Base-by-base conservation (phyloP, 1,140 invertebrate genomes). In the Carposina sasakii region DNA sequence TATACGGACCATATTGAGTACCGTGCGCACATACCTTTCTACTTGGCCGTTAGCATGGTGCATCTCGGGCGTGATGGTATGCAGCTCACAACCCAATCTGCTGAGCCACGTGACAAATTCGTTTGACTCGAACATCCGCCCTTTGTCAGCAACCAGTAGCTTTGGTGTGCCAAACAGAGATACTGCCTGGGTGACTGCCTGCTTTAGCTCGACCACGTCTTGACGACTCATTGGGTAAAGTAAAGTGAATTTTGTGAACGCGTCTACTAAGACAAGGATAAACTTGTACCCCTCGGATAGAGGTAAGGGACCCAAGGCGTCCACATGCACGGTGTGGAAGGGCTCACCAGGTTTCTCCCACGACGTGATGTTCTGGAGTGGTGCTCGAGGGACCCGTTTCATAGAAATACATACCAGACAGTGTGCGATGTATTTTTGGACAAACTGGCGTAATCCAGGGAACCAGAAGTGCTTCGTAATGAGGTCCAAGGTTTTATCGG, bases 1-100 rank as follows among this genome's bases (percentile, higher is more conserved):
- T 0, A 57, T 51, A 17, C 54, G 31, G 12, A 57, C 5, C 46
- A 57, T 45, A 24, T 69, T 63, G 15, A 57, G 52, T 12, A 67
- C 54, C 2, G 63, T 67, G 6, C 60, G 39, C 13, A 58, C 52
- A 41, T 67, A 68, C 12, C 63, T 23, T 23, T 68, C 63, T 3
- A 57, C 65, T 44, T 68, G 63, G 0, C 63, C 63, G 26, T 69
- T 68, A 13, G 47, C 37, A 12, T 58, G 55, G 20, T 30, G 46
- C 52, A 26, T 26, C 12, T 26, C 24, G 5, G 53, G 47, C 0
- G 57, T 52, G n/a, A 48, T 47, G 39, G 20, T 13, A 15, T 37
- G 33, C 3, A 47, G 16, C 4, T 47, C 34, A 16, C 10, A 22
- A 4, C 45, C 45, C 13, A 36, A 24, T 9, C 12, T 22, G 6